Base-by-base conservation (phyloP, 2,113 vertebrate genomes). In the Nannobrachium achirus region DNA sequence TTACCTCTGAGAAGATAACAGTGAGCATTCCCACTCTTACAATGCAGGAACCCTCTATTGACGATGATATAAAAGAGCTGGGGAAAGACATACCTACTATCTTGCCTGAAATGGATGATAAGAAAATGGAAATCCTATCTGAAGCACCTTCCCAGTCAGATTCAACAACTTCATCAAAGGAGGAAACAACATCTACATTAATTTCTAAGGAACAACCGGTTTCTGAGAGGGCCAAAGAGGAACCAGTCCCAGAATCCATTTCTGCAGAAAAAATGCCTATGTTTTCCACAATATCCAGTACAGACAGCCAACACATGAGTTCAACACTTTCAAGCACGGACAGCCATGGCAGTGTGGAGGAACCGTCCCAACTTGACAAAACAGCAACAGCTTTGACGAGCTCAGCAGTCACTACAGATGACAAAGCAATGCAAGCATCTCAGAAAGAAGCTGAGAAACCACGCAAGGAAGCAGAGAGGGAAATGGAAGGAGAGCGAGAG, bases 401-500 rank as follows among this genome's bases (percentile, higher is more conserved):
- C 50, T 49, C 78, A 49, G 60, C n/a, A 56, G 10, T 19, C 5
- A 8, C 4, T 19, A 10, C 56, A 16, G 18, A 70, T 59, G 76
- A 73, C 41, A 70, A 61, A 59, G 62, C 57, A 33, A 15, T 8
- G 8, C 5, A 52, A 10, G 58, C 15, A 14, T n/a, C 41, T 53
- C 9, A 10, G 51, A 79, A 71, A 60, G 71, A 64, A 8, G 63
- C 78, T 7, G 81, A 86, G 16, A 91, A 89, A 78, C 74, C 65
- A 46, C 86, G 45, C 14, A 93, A 93, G 33, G 91, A 93, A 69
- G 80, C 89, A 16, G 86, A 89, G 63, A 76, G 88, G 60, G 91
- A 93, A 75, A 89, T 83, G 82, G 91, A 92, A 66, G 82, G 87
- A 76, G 92, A 93, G 56, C 79, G 89, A 64, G 90, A 93, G 49